These are phyloP conservation scores for Zeugodacus cucurbitae DNA, from an alignment of 1,140 invertebrate species.

Conservation along the genomic window DNA sequence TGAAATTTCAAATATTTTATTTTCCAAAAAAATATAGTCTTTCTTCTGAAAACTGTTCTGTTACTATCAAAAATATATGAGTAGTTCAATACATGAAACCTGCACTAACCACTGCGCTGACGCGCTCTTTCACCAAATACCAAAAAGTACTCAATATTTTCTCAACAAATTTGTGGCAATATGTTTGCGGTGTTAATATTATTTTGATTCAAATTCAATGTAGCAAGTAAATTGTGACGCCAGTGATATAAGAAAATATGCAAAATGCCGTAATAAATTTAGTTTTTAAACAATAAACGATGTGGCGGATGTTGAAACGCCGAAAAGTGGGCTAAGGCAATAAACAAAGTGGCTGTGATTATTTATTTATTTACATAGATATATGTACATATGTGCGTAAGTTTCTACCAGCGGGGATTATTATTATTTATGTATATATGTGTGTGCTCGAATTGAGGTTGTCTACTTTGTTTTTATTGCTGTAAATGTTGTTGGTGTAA, in stretches of 20 bases:
- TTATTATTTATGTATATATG: background rate
- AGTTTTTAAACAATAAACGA: background rate
- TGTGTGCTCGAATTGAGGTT: background rate
- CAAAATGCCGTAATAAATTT: background rate
- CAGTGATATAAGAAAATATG: background rate
- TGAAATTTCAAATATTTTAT: background rate
- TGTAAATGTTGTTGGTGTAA: background rate
- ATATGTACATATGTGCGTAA: background rate
- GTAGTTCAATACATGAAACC: background rate
- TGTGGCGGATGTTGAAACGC: background rate
- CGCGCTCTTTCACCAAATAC: background rate
- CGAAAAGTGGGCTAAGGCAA: background rate
- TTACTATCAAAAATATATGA: background rate
- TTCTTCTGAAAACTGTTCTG: background rate
- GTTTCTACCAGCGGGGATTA: background rate
- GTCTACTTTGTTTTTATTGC: background rate
- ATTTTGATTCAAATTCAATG: background rate
- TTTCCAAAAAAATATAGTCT: background rate
- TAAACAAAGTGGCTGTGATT: background rate
- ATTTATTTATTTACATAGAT: background rate
- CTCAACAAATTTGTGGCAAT: background rate
- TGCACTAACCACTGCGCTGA: background rate
- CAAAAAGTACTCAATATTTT: background rate
- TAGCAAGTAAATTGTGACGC: background rate
- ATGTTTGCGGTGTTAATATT: background rate